Conservation (phyloP, 2,113 vertebrate genomes). For the Plectropomus leopardus region DNA sequence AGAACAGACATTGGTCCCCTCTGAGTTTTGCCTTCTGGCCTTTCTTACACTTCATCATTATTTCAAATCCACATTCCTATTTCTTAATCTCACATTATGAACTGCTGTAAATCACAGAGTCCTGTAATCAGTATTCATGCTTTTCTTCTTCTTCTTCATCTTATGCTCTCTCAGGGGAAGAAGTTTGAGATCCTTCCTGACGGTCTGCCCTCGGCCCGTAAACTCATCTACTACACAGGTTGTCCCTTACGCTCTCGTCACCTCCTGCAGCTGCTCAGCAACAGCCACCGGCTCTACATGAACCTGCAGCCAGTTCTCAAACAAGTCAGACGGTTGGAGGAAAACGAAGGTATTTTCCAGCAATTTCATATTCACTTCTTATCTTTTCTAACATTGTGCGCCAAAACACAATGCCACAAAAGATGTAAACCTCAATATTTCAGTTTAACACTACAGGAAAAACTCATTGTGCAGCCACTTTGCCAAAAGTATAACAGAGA, state of each 20-base stretch:
- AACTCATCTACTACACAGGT: constrained; percentile 97
- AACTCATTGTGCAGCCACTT: too few species aligned
- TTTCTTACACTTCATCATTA: constrained; percentile 26
- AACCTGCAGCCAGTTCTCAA: constrained; percentile 96
- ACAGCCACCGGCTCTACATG: constrained; percentile 98
- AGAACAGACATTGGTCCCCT: constrained; percentile 7
- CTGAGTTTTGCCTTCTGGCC: constrained; percentile 20
- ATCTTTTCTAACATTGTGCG: background rate
- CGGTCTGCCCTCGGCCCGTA: constrained; percentile 94
- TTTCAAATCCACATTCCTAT: constrained; percentile 48
- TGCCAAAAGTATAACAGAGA: too few species aligned
- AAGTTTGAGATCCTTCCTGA: constrained; percentile 98
- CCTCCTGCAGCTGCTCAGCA: constrained; percentile 97
- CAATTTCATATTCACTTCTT: background rate
- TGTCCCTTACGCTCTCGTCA: constrained; percentile 94
- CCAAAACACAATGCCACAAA: background rate
- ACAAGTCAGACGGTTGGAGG: constrained; percentile 94
- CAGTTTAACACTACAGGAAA: background rate
- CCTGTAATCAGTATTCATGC: constrained; percentile 16
- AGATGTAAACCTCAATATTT: background rate
- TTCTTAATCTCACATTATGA: constrained; percentile 24
- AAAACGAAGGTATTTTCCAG: constrained; percentile 91
- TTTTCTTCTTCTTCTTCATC: background rate
- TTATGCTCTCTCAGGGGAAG: constrained; percentile 88
- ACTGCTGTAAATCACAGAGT: constrained; percentile 28